Percentiles rank a stretch among this genome's conserved stretches.
Conservation (phyloP, 2,888 invertebrate species). For the Athetis lepigone region DNA sequence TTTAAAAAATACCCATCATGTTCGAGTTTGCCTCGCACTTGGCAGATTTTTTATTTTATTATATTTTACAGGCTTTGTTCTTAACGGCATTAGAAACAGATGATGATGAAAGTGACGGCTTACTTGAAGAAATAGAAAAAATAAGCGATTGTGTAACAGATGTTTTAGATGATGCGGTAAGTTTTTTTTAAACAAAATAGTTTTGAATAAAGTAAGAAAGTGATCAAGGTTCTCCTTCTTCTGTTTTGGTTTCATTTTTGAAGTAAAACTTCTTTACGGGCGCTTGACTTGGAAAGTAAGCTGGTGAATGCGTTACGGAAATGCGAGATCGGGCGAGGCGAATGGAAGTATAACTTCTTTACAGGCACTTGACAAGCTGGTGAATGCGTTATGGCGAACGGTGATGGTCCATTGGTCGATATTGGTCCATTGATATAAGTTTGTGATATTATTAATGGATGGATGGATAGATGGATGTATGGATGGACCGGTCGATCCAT, state of each 20-base stretch:
- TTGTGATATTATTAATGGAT: too few species aligned
- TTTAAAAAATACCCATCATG: conserved; percentile 14
- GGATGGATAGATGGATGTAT: too few species aligned
- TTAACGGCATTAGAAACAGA: conserved; percentile 23
- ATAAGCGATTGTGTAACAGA: conserved; percentile 32
- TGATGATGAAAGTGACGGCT: conserved; percentile 16
- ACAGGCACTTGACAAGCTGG: too few species aligned
- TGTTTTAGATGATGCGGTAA: conserved; percentile 16
- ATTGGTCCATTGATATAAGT: too few species aligned
- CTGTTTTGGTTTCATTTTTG: conserved; percentile 7
- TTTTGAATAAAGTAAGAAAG: conserved; percentile 13
- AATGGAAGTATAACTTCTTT: too few species aligned
- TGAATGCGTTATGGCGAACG: too few species aligned
- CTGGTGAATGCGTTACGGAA: too few species aligned
- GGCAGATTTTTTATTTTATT: conserved; percentile 17
- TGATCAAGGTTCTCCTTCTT: conserved; percentile 10
- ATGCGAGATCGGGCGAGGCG: too few species aligned
- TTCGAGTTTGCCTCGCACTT: conserved; percentile 1
- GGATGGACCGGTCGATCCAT: too few species aligned
- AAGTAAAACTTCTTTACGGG: too few species aligned
- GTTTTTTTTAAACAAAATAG: conserved; percentile 10
- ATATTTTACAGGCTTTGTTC: conserved; percentile 38
- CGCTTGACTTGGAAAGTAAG: too few species aligned
- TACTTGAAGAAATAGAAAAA: conserved; percentile 26
- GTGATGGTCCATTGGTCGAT: too few species aligned